Percentiles rank a stretch among this genome's conserved stretches.
Conservation (phyloP, 2,113 vertebrate genomes). For the Pachycephala philippinensis region DNA sequence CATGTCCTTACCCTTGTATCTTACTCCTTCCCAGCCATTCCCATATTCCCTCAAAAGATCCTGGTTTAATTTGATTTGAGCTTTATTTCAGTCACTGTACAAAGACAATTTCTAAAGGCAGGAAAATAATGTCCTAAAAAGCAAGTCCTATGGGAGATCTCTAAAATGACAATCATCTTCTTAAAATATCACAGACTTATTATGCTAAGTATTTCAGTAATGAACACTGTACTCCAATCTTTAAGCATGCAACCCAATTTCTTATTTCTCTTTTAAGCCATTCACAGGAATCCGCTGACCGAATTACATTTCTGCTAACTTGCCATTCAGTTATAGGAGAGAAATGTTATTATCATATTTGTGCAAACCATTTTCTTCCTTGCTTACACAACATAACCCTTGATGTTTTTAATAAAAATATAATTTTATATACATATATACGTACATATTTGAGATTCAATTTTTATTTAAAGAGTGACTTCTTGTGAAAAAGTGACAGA, state of each 20-base stretch:
- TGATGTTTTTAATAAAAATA: neutral
- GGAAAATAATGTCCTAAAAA: conserved; percentile 22
- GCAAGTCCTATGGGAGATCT: neutral
- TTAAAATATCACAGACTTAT: conserved; percentile 7
- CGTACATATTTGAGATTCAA: neutral
- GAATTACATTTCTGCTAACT: neutral
- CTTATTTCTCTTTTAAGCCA: neutral
- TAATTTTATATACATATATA: neutral
- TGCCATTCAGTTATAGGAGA: neutral
- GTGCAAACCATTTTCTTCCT: neutral
- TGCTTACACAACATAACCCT: neutral
- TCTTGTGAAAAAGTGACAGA: neutral
- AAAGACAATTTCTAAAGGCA: neutral
- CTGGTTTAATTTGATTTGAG: neutral
- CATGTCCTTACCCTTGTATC: neutral
- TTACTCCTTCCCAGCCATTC: neutral
- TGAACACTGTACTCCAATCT: neutral
- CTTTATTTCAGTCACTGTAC: neutral
- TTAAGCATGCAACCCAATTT: neutral
- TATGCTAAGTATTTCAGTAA: neutral
- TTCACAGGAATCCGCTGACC: neutral
- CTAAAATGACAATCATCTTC: neutral
- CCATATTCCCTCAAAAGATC: neutral
- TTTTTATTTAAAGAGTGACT: neutral
- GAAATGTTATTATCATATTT: neutral